Evolutionary conservation across 2,113 vertebrate species (phyloP), one percentile per base, ranked within the genome.

Genomic region (Proterorhinus semilunaris): DNA sequence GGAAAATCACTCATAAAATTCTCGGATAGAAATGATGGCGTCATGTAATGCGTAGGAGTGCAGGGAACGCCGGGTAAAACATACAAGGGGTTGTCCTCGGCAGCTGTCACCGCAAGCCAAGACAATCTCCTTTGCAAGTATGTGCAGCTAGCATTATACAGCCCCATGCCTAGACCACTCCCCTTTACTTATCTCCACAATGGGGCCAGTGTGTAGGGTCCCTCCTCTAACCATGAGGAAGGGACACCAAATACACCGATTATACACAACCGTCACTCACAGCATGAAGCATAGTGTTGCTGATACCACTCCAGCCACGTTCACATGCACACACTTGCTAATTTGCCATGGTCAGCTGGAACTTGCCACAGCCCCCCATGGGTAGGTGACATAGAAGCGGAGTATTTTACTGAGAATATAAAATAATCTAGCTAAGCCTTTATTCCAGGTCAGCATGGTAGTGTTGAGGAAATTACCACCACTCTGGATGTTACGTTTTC

Each of bases 341-440:
- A 87, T 88, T 87, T 36, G 72, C 78, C 84, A 85, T 58, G 69
- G 83, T 89, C 87, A 90, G 88, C 86, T 87, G 88, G 78, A 80
- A 69, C 27, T 75, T 46, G 6, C 78, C 55, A 80, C 65, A 71
- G 69, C 73, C 66, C 55, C 76, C n/a, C 5, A 76, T 8, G 45
- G 52, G 68, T 3, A 44, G 27, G 55, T 57, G 63, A 72, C 46
- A 0, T 47, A 47, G 57, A 52, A 11, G 53, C 44, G 53, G 21
- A 21, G 4, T 36, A 36, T 36, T 36, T 36, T 36, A 36, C 27
- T 36, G 27, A 36, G 27, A 36, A 36, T 36, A 36, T 36, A 36
- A 36, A 36, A 36, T 4, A 36, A 36, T 4, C 27, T 36, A 36
- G 27, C 27, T 36, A 36, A 36, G 27, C 27, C 27, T 36, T 36